Evolutionary conservation across 2,113 vertebrate genomes (phyloP).

Genomic region (Lepisosteus osseus): DNA sequence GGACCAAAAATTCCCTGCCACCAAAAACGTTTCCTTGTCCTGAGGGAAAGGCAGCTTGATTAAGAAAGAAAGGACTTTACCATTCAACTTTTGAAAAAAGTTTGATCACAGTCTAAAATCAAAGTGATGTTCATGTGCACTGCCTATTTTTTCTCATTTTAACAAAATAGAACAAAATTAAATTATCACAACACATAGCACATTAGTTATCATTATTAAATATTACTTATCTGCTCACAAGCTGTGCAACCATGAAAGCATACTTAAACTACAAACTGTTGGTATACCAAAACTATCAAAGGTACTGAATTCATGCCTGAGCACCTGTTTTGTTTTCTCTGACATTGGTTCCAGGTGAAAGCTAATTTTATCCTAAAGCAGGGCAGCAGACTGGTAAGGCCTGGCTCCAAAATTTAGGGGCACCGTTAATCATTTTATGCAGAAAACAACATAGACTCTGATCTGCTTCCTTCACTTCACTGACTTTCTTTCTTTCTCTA

Average conservation of each 20-base stretch:
- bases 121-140: no score
- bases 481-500: constrained; percentile 8
- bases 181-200: no score
- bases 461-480: constrained; percentile 13
- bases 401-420: constrained; percentile 7
- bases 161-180: no score
- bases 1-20: no score
- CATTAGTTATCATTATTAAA: neutral
- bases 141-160: no score
- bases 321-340: neutral
- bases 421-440: constrained; percentile 30
- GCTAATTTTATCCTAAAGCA: constrained; percentile 9
- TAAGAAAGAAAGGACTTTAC: no score
- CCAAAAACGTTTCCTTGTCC: no score
- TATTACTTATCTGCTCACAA: neutral
- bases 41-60: no score
- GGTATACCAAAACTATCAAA: neutral
- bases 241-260: no score
- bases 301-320: neutral
- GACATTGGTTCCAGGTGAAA: neutral
- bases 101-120: no score
- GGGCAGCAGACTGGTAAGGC: constrained; percentile 20
- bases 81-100: no score
- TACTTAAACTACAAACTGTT: no score
- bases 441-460: constrained; percentile 11